phyloP scores from a whole-genome alignment of 2,113 vertebrate species.

The Aythya baeri region DNA sequence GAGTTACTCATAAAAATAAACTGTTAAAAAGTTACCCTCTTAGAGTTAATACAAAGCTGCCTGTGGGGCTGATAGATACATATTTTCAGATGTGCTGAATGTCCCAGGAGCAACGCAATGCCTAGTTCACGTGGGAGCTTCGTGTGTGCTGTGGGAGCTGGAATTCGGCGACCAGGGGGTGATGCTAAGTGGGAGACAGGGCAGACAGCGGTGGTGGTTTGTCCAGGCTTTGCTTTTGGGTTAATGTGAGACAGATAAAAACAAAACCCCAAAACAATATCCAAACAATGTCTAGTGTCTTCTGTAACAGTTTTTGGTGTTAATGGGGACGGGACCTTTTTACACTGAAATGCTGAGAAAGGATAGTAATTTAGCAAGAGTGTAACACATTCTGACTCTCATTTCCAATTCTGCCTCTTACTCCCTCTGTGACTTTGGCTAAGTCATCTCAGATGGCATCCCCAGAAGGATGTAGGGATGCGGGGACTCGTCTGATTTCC shows the following conservation, averaged over 20 bases:
- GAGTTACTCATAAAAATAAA: neutral
- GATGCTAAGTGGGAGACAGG: neutral
- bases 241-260: neutral
- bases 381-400: neutral
- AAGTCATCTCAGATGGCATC: neutral
- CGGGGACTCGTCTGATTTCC: neutral
- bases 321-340: neutral
- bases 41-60: neutral
- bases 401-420: neutral
- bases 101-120: neutral
- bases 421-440: neutral
- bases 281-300: neutral
- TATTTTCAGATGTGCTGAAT: neutral
- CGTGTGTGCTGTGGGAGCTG: neutral
- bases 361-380: neutral
- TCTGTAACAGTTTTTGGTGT: neutral
- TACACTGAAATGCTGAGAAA: neutral
- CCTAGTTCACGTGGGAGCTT: neutral
- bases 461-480: neutral
- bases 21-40: neutral
- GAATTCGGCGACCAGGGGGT: neutral
- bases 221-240: slow-evolving; percentile 8
- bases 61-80: neutral
- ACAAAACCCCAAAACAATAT: neutral
- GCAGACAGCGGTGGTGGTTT: neutral